Conservation (phyloP, 1,140 invertebrate genomes). For the Hylyphantes graminicola region DNA sequence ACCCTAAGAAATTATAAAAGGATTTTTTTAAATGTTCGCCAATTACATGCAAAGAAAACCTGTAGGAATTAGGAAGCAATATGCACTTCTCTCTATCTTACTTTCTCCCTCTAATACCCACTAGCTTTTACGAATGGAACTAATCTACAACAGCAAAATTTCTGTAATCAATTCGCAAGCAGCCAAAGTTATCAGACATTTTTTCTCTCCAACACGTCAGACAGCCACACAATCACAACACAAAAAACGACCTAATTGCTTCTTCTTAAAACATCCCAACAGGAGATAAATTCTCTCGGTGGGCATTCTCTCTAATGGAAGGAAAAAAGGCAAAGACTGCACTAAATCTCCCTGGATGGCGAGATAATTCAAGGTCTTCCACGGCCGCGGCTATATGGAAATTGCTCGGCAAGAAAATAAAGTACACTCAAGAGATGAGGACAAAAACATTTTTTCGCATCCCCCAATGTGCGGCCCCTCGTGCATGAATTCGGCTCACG, state of each 20-base stretch:
- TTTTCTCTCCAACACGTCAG: too few relatives aligned
- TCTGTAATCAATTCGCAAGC: too few relatives aligned
- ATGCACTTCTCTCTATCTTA: too few relatives aligned
- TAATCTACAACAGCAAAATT: too few relatives aligned
- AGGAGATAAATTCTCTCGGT: neutral
- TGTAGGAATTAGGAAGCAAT: too few relatives aligned
- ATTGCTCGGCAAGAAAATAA: slow-evolving; percentile 39
- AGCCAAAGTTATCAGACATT: too few relatives aligned
- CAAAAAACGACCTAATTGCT: slow-evolving; percentile 3
- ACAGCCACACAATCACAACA: too few relatives aligned
- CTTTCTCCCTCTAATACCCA: too few relatives aligned
- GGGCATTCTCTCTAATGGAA: neutral
- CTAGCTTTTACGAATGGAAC: too few relatives aligned
- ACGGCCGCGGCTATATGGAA: slow-evolving; percentile 48
- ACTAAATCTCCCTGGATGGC: neutral
- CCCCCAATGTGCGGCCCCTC: slow-evolving; percentile 15
- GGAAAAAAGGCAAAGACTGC: neutral
- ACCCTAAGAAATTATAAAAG: too few relatives aligned
- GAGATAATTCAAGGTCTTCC: slow-evolving; percentile 36
- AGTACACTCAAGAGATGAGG: neutral
- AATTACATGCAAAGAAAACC: too few relatives aligned
- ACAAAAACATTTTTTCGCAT: slow-evolving; percentile 17
- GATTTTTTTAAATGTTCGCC: too few relatives aligned
- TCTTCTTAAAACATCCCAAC: neutral
- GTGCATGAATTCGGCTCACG: slow-evolving; percentile 45